Evolutionary conservation across 35 echinoderm and acorn worm genomes (phyloP).

Genomic region (Eucidaris tribuloides): DNA sequence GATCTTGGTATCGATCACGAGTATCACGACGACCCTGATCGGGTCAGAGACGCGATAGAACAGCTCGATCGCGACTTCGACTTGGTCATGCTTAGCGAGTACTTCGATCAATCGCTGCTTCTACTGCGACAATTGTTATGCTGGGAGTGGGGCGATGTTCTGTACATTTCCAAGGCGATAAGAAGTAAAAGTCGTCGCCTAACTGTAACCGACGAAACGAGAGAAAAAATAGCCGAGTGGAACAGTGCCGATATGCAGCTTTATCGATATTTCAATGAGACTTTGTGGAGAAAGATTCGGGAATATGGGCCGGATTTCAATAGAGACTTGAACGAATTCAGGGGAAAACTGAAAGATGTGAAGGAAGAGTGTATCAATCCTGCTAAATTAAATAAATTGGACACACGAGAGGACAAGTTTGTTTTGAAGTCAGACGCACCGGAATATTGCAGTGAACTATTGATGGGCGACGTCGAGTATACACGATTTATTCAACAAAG

Average conservation of each 20-base stretch:
- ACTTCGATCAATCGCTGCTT: conserved; percentile 52
- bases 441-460: conserved; percentile 18
- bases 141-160: conserved; percentile 39
- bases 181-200: conserved; percentile 20
- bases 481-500: conserved; percentile 5
- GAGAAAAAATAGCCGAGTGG: neutral
- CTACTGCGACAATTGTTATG: conserved; percentile 27
- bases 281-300: conserved; percentile 34
- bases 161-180: conserved; percentile 50
- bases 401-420: conserved; percentile 26
- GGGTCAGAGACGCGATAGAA: neutral
- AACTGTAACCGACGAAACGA: neutral
- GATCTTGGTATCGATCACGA: conserved; percentile 61
- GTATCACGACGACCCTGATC: conserved; percentile 34
- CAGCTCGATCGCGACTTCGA: conserved; percentile 43
- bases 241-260: conserved; percentile 26
- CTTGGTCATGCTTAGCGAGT: conserved; percentile 42
- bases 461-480: conserved; percentile 32
- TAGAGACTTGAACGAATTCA: conserved; percentile 10
- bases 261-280: conserved; percentile 36
- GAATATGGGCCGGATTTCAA: conserved; percentile 42
- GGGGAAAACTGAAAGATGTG: neutral
- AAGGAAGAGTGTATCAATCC: conserved; percentile 3
- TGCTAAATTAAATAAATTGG: neutral
- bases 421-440: conserved; percentile 19